Conservation (phyloP, 2,797 vertebrate genomes). For the Labeo calbasu region DNA sequence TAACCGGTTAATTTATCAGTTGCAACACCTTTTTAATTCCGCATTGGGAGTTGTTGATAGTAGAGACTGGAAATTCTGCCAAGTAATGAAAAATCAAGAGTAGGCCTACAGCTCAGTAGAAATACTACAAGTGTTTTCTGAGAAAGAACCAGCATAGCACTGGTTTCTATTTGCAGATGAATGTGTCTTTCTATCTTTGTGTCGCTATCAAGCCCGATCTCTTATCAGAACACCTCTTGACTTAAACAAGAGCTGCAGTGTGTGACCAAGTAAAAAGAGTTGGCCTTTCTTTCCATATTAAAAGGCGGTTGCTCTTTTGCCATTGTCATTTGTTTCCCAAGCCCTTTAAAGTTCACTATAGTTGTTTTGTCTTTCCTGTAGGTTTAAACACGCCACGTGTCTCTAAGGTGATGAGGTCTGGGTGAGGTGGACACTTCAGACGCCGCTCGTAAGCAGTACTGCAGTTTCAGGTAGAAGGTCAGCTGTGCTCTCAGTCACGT, state of each 20-base stretch:
- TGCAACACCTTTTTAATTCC: constrained; percentile 27
- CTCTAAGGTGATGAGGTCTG: not conserved
- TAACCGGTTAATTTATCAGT: constrained; percentile 17
- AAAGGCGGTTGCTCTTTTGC: constrained; percentile 25
- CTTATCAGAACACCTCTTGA: constrained; percentile 52
- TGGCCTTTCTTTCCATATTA: constrained; percentile 49
- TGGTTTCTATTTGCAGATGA: constrained; percentile 37
- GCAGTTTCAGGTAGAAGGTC: constrained; percentile 42
- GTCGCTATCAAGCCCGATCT: constrained; percentile 13
- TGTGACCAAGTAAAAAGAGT: constrained; percentile 27
- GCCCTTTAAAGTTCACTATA: constrained; percentile 1
- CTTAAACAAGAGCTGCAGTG: constrained; percentile 57
- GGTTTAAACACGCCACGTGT: constrained; percentile 22
- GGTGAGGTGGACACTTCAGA: not conserved
- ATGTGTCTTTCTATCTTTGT: not conserved
- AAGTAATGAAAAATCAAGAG: constrained; percentile 5
- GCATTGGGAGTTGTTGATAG: not conserved
- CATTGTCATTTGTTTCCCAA: not conserved
- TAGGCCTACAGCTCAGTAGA: not conserved
- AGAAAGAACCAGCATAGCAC: constrained; percentile 10
- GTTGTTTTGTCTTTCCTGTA: constrained; percentile 20
- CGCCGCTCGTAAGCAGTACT: constrained; percentile 12
- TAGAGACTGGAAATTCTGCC: not conserved
- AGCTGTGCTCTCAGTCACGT: constrained; percentile 46
- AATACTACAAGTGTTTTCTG: constrained; percentile 13